These are phyloP conservation scores for Cavia aperea DNA, from an alignment of 2,113 vertebrate species.

Conservation along the genomic window DNA sequence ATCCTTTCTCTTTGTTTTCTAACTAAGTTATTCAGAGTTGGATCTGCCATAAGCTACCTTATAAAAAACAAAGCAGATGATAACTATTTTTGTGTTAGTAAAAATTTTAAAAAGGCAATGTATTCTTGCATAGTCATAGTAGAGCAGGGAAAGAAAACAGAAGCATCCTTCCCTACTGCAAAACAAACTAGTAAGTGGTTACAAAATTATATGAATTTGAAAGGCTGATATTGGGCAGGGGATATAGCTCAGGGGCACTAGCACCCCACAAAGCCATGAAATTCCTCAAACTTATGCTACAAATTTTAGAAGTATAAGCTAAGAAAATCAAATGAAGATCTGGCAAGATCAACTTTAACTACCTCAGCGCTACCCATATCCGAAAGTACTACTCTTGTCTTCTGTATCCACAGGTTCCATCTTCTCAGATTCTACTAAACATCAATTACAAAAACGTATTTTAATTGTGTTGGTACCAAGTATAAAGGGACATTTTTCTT, in stretches of 20 bases:
- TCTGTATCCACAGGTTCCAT: background rate
- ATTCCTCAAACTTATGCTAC: background rate
- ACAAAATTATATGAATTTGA: background rate
- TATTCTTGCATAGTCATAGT: background rate
- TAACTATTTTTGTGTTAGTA: background rate
- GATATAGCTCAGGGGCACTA: too few species aligned
- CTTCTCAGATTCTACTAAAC: background rate
- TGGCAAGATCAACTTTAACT: background rate
- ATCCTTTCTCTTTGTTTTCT: background rate
- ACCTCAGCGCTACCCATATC: background rate
- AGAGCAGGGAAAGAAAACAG: background rate
- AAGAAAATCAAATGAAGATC: slow-evolving; percentile 1
- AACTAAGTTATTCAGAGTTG: background rate
- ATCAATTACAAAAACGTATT: background rate
- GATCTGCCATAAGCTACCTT: background rate
- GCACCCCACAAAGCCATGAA: background rate
- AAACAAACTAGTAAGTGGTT: background rate
- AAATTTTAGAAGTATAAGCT: background rate
- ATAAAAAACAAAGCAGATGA: background rate
- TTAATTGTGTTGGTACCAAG: background rate
- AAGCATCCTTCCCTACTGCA: background rate
- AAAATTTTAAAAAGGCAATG: background rate
- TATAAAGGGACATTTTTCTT: background rate
- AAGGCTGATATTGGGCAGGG: background rate
- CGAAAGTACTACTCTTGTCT: background rate